Percentiles rank a stretch among this genome's conserved stretches.
These are phyloP conservation scores for Triplophysa dalaica DNA, from an alignment of 2,113 vertebrate genomes.

Conservation along the genomic window DNA sequence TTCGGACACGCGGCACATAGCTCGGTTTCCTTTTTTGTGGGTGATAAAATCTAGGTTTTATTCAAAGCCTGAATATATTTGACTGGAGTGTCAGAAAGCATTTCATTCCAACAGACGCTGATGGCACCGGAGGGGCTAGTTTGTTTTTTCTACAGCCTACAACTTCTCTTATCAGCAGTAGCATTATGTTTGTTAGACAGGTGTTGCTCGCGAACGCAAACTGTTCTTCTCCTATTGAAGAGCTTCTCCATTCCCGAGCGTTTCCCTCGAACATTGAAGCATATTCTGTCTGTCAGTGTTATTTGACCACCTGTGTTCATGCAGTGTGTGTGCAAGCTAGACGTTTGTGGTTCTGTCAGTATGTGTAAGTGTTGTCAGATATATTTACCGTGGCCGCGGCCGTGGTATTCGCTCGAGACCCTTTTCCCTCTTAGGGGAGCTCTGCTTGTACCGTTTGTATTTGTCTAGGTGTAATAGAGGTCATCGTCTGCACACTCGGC, in stretches of 20 bases:
- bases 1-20: constrained; percentile 10
- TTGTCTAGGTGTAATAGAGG: constrained; percentile 69
- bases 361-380: constrained; percentile 26
- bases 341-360: constrained; percentile 8
- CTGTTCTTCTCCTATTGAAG: not conserved
- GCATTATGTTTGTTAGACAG: constrained; percentile 9
- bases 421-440: constrained; percentile 22
- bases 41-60: constrained; percentile 14
- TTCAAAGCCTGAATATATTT: constrained; percentile 25
- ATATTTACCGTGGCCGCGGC: constrained; percentile 21
- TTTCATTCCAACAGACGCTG: not conserved
- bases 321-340: not conserved
- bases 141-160: constrained; percentile 15
- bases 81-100: constrained; percentile 34
- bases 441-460: constrained; percentile 53
- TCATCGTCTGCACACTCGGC: constrained; percentile 56
- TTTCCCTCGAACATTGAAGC: constrained; percentile 35
- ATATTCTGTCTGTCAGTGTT: constrained; percentile 36
- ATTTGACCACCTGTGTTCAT: constrained; percentile 23
- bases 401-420: constrained; percentile 12
- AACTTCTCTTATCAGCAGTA: not conserved
- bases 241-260: constrained; percentile 19
- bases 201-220: not conserved
- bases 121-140: constrained; percentile 28
- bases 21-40: constrained; percentile 1